Conservation (phyloP, 2,113 vertebrate species). For the Xenopus laevis region DNA sequence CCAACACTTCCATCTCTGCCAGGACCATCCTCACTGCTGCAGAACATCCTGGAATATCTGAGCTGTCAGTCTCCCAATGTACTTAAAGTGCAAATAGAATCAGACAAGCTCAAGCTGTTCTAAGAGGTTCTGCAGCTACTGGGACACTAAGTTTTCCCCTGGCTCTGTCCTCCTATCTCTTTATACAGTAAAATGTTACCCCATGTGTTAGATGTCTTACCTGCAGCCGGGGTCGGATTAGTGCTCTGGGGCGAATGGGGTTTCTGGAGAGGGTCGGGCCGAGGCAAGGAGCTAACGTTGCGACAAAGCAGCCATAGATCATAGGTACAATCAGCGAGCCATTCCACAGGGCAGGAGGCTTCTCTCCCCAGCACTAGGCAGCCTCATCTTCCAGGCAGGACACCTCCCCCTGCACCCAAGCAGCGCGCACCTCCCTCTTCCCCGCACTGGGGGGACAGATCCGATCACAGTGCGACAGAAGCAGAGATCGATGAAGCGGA, state of each 20-base stretch:
- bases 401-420: slow-evolving; percentile 6
- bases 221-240: neutral
- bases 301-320: slow-evolving; percentile 8
- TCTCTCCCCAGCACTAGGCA: slow-evolving; percentile 13
- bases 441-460: slow-evolving; percentile 16
- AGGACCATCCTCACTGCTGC: no score
- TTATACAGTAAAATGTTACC: no score
- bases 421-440: slow-evolving; percentile 6
- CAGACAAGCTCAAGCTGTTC: no score
- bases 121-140: neutral
- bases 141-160: neutral
- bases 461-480: slow-evolving; percentile 36
- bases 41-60: no score
- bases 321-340: slow-evolving; percentile 11
- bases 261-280: neutral
- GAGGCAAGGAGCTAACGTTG: neutral
- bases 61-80: no score
- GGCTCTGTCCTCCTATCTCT: neutral
- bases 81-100: no score
- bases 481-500: slow-evolving; percentile 8
- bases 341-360: neutral
- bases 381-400: slow-evolving; percentile 33
- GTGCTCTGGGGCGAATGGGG: neutral
- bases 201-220: neutral
- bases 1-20: no score